Conservation (phyloP, 2,113 vertebrate genomes). For the Canis aureus region DNA sequence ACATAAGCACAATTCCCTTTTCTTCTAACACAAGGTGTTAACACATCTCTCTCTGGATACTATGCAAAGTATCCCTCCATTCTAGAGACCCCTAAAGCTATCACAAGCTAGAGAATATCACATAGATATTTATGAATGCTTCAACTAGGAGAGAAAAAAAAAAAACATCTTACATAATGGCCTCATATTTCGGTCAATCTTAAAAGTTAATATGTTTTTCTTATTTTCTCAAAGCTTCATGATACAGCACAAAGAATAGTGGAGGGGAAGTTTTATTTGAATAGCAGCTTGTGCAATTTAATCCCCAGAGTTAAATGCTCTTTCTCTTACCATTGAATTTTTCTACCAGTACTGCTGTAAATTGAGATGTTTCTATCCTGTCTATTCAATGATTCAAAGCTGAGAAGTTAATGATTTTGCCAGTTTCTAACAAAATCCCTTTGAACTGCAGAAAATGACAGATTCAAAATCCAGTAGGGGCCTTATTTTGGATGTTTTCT, state of each 20-base stretch:
- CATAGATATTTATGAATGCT: neutral
- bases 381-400: conserved; percentile 89
- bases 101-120: neutral
- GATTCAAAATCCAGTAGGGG: conserved; percentile 89
- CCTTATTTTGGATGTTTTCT: conserved; percentile 84
- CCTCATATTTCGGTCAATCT: neutral
- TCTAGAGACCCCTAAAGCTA: neutral
- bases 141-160: neutral
- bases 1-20: conserved; percentile 20
- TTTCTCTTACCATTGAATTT: conserved; percentile 80
- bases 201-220: neutral
- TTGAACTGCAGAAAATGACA: conserved; percentile 88
- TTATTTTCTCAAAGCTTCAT: conserved; percentile 70
- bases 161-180: neutral
- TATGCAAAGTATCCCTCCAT: neutral
- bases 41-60: conserved; percentile 60
- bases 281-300: conserved; percentile 78
- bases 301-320: conserved; percentile 82
- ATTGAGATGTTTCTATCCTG: conserved; percentile 86
- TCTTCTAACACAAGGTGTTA: conserved; percentile 75
- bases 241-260: conserved; percentile 72
- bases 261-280: conserved; percentile 84
- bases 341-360: conserved; percentile 78
- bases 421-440: conserved; percentile 91
- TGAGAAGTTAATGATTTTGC: conserved; percentile 93